phyloP scores from a whole-genome alignment of 53 echinoderm and acorn worm species.

The Paelopatides confundens region DNA sequence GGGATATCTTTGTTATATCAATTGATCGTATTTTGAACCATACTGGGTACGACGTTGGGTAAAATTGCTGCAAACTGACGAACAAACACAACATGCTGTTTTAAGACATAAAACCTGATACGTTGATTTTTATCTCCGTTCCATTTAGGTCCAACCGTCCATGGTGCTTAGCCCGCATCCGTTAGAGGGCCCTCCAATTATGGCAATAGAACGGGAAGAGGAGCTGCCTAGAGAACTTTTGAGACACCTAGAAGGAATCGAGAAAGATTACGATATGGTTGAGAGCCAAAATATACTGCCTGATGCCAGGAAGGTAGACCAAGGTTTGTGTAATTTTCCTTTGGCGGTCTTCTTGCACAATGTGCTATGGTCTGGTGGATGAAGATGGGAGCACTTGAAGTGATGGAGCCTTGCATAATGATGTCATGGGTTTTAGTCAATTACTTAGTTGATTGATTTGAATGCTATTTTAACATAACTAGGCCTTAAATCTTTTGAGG shows the following conservation, averaged over 20 bases:
- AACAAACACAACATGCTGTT: neutral
- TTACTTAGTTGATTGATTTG: too few relatives aligned
- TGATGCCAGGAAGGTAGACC: neutral
- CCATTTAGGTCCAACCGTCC: conserved; percentile 85
- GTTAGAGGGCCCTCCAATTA: conserved; percentile 36
- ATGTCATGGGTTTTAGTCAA: too few relatives aligned
- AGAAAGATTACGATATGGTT: conserved; percentile 74
- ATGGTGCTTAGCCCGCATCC: conserved; percentile 93
- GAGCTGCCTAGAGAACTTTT: conserved; percentile 64
- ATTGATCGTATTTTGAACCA: too few relatives aligned
- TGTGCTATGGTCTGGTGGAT: too few relatives aligned
- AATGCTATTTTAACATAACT: too few relatives aligned
- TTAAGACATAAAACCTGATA: neutral
- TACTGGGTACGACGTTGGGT: too few relatives aligned
- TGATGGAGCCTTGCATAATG: too few relatives aligned
- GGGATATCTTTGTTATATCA: too few relatives aligned
- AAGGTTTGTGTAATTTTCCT: neutral
- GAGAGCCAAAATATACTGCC: conserved; percentile 1
- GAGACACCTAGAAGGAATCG: conserved; percentile 74
- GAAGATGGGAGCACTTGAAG: too few relatives aligned
- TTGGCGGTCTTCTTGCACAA: too few relatives aligned
- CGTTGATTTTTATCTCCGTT: neutral
- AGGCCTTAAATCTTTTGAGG: too few relatives aligned
- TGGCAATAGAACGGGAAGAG: conserved; percentile 20
- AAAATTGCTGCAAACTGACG: too few relatives aligned